Conservation (phyloP, 2,113 vertebrate species). For the Pandion haliaetus region DNA sequence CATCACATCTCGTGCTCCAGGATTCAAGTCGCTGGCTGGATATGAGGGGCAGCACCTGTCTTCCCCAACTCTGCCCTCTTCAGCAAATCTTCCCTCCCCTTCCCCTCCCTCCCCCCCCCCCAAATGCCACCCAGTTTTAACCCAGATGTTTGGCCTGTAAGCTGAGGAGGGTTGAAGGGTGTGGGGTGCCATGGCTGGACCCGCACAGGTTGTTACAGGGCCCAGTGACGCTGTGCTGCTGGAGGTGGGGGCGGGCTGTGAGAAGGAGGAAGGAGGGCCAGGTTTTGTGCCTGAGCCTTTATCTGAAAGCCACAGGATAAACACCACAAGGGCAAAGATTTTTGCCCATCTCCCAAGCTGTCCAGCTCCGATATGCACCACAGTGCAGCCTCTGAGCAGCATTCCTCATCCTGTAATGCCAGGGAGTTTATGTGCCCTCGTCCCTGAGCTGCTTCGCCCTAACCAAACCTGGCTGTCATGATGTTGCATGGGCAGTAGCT, state of each 20-base stretch:
- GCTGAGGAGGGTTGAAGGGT: neutral
- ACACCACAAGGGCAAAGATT: neutral
- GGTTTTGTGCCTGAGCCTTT: neutral
- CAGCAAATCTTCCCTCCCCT: neutral
- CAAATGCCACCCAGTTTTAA: neutral
- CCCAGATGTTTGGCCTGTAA: neutral
- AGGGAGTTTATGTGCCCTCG: neutral
- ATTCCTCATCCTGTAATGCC: neutral
- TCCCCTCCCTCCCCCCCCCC: too few relatives aligned
- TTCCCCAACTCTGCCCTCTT: neutral
- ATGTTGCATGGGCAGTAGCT: fast-evolving
- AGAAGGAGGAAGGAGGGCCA: neutral
- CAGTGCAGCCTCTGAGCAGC: neutral
- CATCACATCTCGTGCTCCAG: neutral
- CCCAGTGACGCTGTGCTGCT: neutral
- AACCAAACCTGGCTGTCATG: neutral
- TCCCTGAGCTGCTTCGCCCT: neutral
- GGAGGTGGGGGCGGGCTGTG: neutral
- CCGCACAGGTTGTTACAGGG: neutral
- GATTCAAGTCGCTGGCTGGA: neutral
- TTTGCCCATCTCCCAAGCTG: neutral
- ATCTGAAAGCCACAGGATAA: neutral
- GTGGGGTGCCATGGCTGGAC: neutral
- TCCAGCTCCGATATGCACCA: neutral
- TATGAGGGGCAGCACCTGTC: neutral